phyloP scores from a whole-genome alignment of 64 coral and sea anemone species.

The Stichodactyla helianthus region DNA sequence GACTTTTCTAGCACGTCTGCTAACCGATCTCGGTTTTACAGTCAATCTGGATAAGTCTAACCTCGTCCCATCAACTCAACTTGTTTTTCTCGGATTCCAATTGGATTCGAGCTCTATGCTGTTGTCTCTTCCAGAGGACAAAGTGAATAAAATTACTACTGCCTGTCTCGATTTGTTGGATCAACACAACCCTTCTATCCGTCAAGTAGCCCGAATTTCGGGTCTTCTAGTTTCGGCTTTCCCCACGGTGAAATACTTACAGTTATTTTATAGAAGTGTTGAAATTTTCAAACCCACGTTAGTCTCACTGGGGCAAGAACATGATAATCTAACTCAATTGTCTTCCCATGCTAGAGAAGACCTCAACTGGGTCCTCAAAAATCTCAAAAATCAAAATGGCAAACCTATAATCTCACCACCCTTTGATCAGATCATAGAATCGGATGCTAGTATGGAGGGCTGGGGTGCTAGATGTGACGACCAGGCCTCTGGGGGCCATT shows the following conservation, averaged over 20 bases:
- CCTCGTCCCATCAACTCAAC: not conserved
- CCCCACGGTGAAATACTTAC: constrained; percentile 49
- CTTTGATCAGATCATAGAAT: not conserved
- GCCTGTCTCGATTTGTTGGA: not conserved
- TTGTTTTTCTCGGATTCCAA: constrained; percentile 30
- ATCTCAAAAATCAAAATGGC: not conserved
- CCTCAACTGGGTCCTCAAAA: not conserved
- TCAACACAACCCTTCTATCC: not conserved
- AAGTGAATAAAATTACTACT: constrained; percentile 15
- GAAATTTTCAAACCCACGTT: constrained; percentile 12
- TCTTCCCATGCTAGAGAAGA: not conserved
- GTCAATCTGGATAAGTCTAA: constrained; percentile 32
- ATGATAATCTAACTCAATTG: not conserved
- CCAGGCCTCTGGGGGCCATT: constrained; percentile 13
- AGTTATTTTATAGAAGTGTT: constrained; percentile 36
- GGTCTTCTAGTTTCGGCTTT: constrained; percentile 39
- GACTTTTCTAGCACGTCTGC: not conserved
- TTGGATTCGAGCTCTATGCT: constrained; percentile 22
- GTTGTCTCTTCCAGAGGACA: constrained; percentile 19
- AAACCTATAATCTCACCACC: not conserved
- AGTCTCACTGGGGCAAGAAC: not conserved
- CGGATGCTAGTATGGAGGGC: constrained; percentile 42
- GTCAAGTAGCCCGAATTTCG: constrained; percentile 29
- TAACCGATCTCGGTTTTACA: constrained; percentile 26
- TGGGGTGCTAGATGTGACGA: constrained; percentile 21